Evolutionary conservation across 2,797 vertebrate species (phyloP).

Genomic region (Enteromius viviparus): DNA sequence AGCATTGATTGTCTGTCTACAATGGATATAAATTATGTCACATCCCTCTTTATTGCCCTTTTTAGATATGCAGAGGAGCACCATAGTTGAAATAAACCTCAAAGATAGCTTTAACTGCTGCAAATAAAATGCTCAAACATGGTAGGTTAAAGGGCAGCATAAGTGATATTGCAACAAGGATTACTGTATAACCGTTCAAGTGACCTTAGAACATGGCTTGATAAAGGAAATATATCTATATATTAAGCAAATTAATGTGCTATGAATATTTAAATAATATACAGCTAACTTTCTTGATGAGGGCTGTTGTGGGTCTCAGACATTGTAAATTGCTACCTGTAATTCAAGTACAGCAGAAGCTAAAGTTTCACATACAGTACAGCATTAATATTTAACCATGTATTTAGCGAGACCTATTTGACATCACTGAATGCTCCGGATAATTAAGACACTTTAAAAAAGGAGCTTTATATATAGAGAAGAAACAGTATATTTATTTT

Average conservation of each 20-base stretch:
- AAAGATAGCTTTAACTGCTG: conserved; percentile 39
- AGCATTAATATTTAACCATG: conserved; percentile 60
- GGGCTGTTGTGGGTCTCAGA: conserved; percentile 14
- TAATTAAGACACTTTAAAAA: conserved; percentile 52
- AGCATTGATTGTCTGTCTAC: conserved; percentile 6
- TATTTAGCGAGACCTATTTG: conserved; percentile 55
- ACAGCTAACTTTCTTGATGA: background rate
- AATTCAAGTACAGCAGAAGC: conserved; percentile 52
- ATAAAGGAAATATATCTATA: background rate
- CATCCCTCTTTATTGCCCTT: conserved; percentile 12
- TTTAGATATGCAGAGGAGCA: background rate
- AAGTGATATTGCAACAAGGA: conserved; percentile 19
- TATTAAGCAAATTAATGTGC: background rate
- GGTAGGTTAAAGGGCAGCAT: conserved; percentile 34
- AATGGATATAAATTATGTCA: conserved; percentile 14
- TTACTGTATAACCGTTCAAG: background rate
- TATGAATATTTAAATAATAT: background rate
- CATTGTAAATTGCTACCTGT: conserved; percentile 42
- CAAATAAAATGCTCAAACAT: conserved; percentile 15
- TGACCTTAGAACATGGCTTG: background rate
- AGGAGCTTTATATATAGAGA: conserved; percentile 7
- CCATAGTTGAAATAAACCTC: background rate
- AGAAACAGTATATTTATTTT: conserved; percentile 13
- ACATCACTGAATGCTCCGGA: conserved; percentile 37
- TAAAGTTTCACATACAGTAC: conserved; percentile 50